These are phyloP conservation scores for Gambusia affinis DNA, from an alignment of 2,113 vertebrate genomes.

Conservation along the genomic window DNA sequence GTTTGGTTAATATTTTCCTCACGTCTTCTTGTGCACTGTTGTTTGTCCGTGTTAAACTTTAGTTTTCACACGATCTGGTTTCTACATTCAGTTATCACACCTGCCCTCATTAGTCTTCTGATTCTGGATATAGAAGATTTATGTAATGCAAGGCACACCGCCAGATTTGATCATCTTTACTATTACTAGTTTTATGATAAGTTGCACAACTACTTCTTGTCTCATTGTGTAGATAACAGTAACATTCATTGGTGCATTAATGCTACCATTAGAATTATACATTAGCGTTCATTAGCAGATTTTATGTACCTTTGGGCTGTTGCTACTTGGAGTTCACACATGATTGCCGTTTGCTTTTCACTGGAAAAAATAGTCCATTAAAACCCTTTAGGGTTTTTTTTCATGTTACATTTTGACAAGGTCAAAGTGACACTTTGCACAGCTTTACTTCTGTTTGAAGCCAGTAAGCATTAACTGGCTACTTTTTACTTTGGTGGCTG, in stretches of 20 bases:
- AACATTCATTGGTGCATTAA: neutral
- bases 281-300: too few species aligned
- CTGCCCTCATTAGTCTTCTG: neutral
- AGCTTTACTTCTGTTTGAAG: neutral
- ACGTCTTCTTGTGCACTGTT: too few species aligned
- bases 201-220: neutral
- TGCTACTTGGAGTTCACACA: neutral
- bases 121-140: neutral
- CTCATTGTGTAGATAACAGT: neutral
- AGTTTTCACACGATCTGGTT: too few species aligned
- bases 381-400: neutral
- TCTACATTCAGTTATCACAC: too few species aligned
- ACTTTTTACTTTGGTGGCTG: neutral
- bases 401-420: neutral
- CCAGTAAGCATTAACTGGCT: neutral
- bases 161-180: neutral
- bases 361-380: neutral
- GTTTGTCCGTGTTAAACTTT: too few species aligned
- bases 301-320: neutral
- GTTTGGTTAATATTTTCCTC: too few species aligned
- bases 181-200: neutral
- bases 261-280: too few species aligned
- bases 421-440: neutral
- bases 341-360: neutral
- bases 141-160: neutral